Conservation (phyloP, 2,888 invertebrate genomes). For the Cybosia mesomella region DNA sequence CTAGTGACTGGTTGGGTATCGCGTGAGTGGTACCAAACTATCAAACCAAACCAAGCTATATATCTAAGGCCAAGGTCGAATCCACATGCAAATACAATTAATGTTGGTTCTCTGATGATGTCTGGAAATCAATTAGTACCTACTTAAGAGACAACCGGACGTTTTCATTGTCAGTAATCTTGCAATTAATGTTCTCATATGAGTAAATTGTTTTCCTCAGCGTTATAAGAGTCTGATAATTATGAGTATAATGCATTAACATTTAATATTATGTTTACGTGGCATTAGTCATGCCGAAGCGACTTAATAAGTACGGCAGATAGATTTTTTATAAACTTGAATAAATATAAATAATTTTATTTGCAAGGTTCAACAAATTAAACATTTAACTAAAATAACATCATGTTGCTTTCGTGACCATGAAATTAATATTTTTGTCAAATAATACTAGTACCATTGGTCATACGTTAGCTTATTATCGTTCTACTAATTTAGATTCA, state of each 20-base stretch:
- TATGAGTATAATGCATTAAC: neutral
- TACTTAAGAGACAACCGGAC: constrained; percentile 51
- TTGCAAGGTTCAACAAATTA: neutral
- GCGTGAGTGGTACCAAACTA: constrained; percentile 48
- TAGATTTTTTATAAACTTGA: neutral
- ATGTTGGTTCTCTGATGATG: constrained; percentile 52
- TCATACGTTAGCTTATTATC: neutral
- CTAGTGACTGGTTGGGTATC: constrained; percentile 31
- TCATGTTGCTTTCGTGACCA: neutral
- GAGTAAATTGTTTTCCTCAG: constrained; percentile 17
- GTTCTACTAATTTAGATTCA: neutral
- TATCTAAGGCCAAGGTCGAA: constrained; percentile 72
- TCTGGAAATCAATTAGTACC: constrained; percentile 59
- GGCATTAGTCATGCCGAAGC: neutral
- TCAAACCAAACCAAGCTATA: too few relatives aligned
- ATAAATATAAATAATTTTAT: neutral
- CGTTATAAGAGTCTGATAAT: neutral
- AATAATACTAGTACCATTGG: neutral
- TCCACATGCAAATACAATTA: constrained; percentile 70
- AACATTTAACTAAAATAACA: neutral
- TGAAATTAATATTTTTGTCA: neutral
- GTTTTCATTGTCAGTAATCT: constrained; percentile 47
- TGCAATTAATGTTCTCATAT: constrained; percentile 38
- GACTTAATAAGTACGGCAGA: neutral
- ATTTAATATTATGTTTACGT: neutral